Evolutionary conservation across 2,888 invertebrate genomes (phyloP).

Genomic region (Diplazon laetatorius): DNA sequence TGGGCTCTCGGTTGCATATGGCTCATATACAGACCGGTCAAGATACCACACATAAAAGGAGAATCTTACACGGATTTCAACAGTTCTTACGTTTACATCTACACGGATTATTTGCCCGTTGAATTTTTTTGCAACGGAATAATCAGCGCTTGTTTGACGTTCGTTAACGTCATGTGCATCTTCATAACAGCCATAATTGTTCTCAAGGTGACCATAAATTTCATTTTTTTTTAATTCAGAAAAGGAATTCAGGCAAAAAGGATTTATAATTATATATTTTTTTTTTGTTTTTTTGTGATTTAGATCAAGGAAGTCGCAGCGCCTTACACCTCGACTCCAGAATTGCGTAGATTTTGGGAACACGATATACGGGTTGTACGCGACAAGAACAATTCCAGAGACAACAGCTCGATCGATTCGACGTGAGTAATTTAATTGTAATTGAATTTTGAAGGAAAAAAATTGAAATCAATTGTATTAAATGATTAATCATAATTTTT

Average conservation of each 20-base stretch:
- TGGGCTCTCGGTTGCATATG: slow-evolving; percentile 90
- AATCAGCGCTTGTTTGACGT: slow-evolving; percentile 90
- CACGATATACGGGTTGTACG: slow-evolving; percentile 90
- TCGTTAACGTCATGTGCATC: slow-evolving; percentile 93
- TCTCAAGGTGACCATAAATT: slow-evolving; percentile 84
- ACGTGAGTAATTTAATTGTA: slow-evolving; percentile 66
- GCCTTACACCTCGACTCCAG: slow-evolving; percentile 90
- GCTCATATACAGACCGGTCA: slow-evolving; percentile 87
- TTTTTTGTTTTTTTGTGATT: slow-evolving; percentile 50
- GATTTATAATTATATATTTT: neutral
- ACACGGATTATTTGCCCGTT: slow-evolving; percentile 89
- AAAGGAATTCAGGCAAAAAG: neutral
- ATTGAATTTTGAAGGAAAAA: neutral
- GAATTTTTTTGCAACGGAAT: slow-evolving; percentile 91
- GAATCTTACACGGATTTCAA: slow-evolving; percentile 85
- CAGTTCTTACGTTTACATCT: slow-evolving; percentile 87
- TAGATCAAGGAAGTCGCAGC: slow-evolving; percentile 92
- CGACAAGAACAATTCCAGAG: slow-evolving; percentile 82
- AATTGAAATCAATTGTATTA: neutral
- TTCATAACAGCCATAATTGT: slow-evolving; percentile 91
- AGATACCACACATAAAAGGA: slow-evolving; percentile 88
- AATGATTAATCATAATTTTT: too few species aligned
- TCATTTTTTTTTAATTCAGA: too few species aligned
- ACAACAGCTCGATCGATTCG: slow-evolving; percentile 77
- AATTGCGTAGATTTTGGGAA: slow-evolving; percentile 89